These are phyloP conservation scores for Caenorhabditis zanzibari DNA, from an alignment of 2,888 invertebrate species.

Conservation along the genomic window DNA sequence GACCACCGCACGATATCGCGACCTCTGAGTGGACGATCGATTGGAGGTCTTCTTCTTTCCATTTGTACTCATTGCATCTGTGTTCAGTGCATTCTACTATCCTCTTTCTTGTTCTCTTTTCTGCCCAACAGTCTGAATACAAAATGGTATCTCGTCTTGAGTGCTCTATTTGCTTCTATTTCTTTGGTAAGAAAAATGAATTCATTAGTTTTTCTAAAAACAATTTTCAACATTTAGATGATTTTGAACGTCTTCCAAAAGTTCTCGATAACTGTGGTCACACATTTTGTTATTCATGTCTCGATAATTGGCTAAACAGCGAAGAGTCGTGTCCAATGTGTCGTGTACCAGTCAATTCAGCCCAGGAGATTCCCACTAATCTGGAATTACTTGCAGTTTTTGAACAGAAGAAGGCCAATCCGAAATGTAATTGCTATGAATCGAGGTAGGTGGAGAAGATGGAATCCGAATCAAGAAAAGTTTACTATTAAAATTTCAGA, in stretches of 20 bases:
- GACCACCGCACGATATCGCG: constrained; percentile 26
- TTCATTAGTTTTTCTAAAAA: not conserved
- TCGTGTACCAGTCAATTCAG: constrained; percentile 3
- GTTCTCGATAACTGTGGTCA: constrained; percentile 24
- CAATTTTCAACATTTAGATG: constrained; percentile 47
- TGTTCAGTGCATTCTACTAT: constrained; percentile 10
- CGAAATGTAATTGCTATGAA: constrained; percentile 31
- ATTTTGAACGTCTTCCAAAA: constrained; percentile 31
- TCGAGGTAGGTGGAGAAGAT: constrained; percentile 13
- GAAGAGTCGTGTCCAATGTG: constrained; percentile 46
- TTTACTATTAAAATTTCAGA: constrained; percentile 20
- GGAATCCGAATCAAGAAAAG: not conserved
- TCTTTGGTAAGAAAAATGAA: constrained; percentile 18
- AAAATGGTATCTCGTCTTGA: constrained; percentile 41
- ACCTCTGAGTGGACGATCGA: constrained; percentile 22
- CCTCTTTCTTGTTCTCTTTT: not conserved
- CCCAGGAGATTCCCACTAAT: constrained; percentile 28
- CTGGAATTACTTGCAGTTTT: constrained; percentile 15
- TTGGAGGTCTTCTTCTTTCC: constrained; percentile 1
- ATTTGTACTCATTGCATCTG: constrained; percentile 33
- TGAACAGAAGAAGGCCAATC: constrained; percentile 34
- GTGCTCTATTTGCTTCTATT: constrained; percentile 33
- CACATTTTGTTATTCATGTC: constrained; percentile 42
- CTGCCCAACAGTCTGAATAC: not conserved
- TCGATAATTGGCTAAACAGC: constrained; percentile 24